These are phyloP conservation scores for Oreochromis aureus DNA, from an alignment of 2,113 vertebrate species.

Conservation along the genomic window DNA sequence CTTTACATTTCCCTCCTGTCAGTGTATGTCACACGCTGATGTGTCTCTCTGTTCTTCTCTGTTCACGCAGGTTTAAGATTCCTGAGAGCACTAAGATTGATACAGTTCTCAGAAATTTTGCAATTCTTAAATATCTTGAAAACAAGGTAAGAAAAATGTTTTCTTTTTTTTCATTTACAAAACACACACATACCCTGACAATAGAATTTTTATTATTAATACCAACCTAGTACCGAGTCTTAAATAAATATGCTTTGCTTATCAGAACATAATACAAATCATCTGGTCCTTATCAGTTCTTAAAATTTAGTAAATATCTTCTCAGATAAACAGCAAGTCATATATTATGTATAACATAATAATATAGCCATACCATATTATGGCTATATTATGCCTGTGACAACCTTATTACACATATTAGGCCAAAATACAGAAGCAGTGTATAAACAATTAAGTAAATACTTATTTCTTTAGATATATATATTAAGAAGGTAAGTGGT, in stretches of 20 bases:
- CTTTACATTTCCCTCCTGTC: neutral
- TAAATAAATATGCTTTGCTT: neutral
- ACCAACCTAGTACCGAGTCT: neutral
- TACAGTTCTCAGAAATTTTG: constrained; percentile 99
- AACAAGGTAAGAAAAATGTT: constrained; percentile 86
- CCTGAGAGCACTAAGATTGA: constrained; percentile 96
- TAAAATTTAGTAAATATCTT: neutral
- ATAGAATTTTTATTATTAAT: neutral
- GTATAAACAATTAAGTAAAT: neutral
- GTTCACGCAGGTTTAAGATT: constrained; percentile 88
- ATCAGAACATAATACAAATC: neutral
- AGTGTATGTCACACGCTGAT: neutral
- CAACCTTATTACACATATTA: neutral
- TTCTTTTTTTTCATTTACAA: neutral
- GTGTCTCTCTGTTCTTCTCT: neutral
- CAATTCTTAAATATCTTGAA: constrained; percentile 99
- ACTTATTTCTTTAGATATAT: neutral
- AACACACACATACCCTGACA: neutral
- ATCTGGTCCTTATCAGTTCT: neutral
- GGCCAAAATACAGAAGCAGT: neutral
- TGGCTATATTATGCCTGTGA: no score
- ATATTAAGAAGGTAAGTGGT: neutral
- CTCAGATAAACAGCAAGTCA: neutral
- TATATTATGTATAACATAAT: neutral
- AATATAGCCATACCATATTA: neutral